phyloP scores from a whole-genome alignment of 2,888 invertebrate species.

The Chesias legatella region DNA sequence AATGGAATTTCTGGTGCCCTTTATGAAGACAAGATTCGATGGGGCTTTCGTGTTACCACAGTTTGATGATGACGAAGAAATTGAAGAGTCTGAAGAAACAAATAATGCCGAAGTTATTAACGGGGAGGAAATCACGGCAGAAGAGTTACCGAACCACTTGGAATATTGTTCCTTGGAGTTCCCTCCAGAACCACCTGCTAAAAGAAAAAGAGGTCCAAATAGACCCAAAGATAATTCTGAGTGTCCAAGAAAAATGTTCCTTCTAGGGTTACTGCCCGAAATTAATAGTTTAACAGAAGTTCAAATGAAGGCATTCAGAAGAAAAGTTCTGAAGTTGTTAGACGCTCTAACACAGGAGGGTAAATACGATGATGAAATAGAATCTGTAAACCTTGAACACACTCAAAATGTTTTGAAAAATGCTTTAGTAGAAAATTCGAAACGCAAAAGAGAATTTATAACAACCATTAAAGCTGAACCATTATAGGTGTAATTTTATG shows the following conservation, averaged over 20 bases:
- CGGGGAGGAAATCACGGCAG: conserved; percentile 9
- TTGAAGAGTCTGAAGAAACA: conserved; percentile 21
- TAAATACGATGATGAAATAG: too few species aligned
- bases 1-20: conserved; percentile 47
- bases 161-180: conserved; percentile 11
- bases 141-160: conserved; percentile 8
- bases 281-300: conserved; percentile 38
- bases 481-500: conserved; percentile 8
- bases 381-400: too few species aligned
- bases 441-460: conserved; percentile 2
- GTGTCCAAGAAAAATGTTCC: conserved; percentile 37
- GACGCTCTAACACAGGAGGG: conserved; percentile 36
- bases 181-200: conserved; percentile 14
- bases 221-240: conserved; percentile 10
- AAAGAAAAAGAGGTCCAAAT: conserved; percentile 20
- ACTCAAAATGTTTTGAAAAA: not conserved
- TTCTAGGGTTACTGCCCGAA: conserved; percentile 45
- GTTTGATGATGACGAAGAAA: conserved; percentile 35
- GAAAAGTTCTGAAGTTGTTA: conserved; percentile 40
- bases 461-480: conserved; percentile 18
- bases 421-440: not conserved
- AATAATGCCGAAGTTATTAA: conserved; percentile 12
- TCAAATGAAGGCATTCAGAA: conserved; percentile 45
- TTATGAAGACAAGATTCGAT: conserved; percentile 32
- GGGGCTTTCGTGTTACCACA: conserved; percentile 14